Percentiles rank a stretch among this genome's conserved stretches.
Evolutionary conservation across 1,140 invertebrate species (phyloP).

Genomic region (Drosophila albomicans): DNA sequence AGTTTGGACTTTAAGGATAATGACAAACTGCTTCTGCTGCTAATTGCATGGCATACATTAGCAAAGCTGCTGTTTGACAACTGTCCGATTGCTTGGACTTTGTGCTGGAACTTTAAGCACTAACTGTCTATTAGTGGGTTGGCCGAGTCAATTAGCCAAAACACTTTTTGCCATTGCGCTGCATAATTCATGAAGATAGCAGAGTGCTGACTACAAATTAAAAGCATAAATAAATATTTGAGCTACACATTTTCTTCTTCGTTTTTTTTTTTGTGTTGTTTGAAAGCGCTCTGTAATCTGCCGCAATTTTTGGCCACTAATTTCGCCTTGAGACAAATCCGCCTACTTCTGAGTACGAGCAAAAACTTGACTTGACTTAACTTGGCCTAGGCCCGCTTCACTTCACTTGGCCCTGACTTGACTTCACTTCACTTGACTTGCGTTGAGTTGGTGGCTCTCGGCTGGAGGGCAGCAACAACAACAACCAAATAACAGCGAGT

Average conservation of each 20-base stretch:
- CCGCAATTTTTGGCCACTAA: constrained; percentile 76
- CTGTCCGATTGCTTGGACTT: background rate
- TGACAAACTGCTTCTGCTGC: constrained; percentile 3
- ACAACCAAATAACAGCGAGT: background rate
- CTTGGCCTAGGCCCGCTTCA: background rate
- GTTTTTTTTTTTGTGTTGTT: too few species aligned
- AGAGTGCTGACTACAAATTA: constrained; percentile 59
- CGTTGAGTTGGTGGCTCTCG: background rate
- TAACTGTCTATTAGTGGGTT: constrained; percentile 12
- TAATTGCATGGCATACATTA: constrained; percentile 20
- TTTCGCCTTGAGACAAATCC: constrained; percentile 74
- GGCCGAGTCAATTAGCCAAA: constrained; percentile 43
- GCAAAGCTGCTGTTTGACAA: background rate
- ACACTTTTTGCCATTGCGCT: constrained; percentile 33
- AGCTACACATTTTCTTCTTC: constrained; percentile 53
- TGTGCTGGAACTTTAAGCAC: constrained; percentile 6
- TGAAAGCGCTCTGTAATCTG: constrained; percentile 70
- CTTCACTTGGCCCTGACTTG: constrained; percentile 6
- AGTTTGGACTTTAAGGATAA: constrained; percentile 26
- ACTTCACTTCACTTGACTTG: background rate
- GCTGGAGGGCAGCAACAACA: constrained; percentile 9
- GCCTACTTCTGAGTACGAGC: constrained; percentile 55
- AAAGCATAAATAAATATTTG: constrained; percentile 80
- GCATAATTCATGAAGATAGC: constrained; percentile 44
- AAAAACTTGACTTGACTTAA: constrained; percentile 3